Evolutionary conservation across 2,113 vertebrate genomes (phyloP).

Genomic region (Sula dactylatra): DNA sequence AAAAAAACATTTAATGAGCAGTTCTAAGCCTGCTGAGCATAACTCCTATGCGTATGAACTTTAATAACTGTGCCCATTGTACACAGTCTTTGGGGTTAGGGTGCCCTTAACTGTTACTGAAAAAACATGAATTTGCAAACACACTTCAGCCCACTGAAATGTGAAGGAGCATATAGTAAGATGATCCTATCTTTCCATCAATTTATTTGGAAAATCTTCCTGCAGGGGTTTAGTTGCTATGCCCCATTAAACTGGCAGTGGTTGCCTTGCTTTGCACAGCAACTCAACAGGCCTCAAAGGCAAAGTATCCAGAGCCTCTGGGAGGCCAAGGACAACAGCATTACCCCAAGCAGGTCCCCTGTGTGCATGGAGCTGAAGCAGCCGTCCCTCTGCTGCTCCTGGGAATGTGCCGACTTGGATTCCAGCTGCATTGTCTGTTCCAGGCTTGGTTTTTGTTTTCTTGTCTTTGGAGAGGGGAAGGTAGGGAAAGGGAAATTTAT

Average conservation of each 20-base stretch:
- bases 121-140: neutral
- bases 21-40: neutral
- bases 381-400: neutral
- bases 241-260: neutral
- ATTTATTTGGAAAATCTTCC: neutral
- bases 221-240: neutral
- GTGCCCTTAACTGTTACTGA: neutral
- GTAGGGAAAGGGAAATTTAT: neutral
- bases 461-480: neutral
- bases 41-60: neutral
- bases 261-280: neutral
- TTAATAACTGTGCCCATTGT: neutral
- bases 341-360: neutral
- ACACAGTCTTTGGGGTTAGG: neutral
- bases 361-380: accelerated
- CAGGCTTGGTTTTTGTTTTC: neutral
- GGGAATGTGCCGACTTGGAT: accelerated
- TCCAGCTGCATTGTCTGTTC: neutral
- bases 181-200: neutral
- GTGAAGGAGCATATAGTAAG: neutral
- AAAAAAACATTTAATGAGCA: neutral
- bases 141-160: neutral
- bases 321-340: neutral
- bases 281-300: neutral
- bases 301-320: neutral